A percentile compares a stretch with the other conserved stretches of the same genome.
Evolutionary conservation across 92 coral and sea anemone species (phyloP).

Genomic region (Virgularia gustaviana): DNA sequence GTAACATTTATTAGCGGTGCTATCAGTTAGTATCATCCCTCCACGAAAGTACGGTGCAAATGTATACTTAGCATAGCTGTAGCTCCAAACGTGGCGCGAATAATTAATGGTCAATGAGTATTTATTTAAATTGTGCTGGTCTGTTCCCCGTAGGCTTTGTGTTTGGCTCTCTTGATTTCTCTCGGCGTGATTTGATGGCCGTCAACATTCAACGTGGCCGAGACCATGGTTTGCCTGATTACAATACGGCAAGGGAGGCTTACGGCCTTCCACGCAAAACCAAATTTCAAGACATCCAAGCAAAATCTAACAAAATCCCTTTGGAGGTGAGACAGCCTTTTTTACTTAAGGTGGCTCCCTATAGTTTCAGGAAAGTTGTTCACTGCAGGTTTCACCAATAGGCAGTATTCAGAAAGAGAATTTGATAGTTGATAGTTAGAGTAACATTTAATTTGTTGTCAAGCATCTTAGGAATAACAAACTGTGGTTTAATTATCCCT

Average conservation of each 20-base stretch:
- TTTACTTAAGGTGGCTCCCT: no score
- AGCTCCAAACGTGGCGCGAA: background rate
- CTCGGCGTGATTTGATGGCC: constrained; percentile 37
- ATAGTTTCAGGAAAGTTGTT: no score
- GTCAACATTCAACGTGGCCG: constrained; percentile 29
- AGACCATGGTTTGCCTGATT: constrained; percentile 31
- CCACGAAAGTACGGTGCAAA: no score
- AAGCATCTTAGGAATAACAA: background rate
- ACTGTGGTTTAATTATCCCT: no score
- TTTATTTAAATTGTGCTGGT: background rate
- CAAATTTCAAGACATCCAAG: constrained; percentile 7
- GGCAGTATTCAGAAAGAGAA: no score
- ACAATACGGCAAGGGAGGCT: constrained; percentile 15
- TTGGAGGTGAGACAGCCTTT: background rate
- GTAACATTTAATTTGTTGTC: background rate
- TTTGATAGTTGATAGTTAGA: background rate
- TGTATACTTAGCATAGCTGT: no score
- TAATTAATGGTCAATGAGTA: background rate
- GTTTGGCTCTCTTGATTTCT: constrained; percentile 29
- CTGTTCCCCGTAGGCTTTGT: background rate
- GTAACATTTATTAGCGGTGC: no score
- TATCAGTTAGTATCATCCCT: no score
- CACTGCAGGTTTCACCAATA: no score
- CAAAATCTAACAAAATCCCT: background rate
- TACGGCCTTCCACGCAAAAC: background rate